These are phyloP conservation scores for Anolis sagrei DNA, from an alignment of 2,113 vertebrate species.

Conservation along the genomic window DNA sequence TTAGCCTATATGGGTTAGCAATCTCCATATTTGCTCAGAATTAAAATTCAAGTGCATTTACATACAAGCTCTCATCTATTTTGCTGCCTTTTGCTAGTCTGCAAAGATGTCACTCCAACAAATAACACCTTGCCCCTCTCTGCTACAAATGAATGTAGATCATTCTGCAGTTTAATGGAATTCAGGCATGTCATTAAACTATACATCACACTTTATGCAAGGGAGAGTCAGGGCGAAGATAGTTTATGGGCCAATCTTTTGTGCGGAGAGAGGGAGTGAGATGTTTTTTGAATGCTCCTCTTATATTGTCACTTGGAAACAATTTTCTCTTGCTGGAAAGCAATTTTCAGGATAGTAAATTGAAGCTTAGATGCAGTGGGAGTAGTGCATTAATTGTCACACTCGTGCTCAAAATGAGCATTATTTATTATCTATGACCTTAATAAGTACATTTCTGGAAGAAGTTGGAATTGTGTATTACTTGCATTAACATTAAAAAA, in stretches of 20 bases:
- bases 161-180: conserved; percentile 24
- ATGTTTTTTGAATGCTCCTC: conserved; percentile 38
- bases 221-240: neutral
- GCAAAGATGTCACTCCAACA: neutral
- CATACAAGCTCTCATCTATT: neutral
- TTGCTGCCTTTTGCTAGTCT: neutral
- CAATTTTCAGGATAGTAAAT: conserved; percentile 13
- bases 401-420: neutral
- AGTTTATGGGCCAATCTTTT: conserved; percentile 25
- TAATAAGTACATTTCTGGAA: conserved; percentile 17
- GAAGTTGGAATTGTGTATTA: neutral
- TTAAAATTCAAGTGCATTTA: neutral
- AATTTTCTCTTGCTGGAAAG: conserved; percentile 40
- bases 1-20: neutral
- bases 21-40: neutral
- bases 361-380: neutral
- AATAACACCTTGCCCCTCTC: neutral
- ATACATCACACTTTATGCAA: neutral
- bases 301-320: conserved; percentile 8
- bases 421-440: neutral
- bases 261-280: conserved; percentile 12
- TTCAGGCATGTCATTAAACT: conserved; percentile 21
- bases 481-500: neutral
- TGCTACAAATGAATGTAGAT: conserved; percentile 18
- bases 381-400: neutral